These are phyloP conservation scores for Clusia tigrina DNA, from an alignment of 2,888 invertebrate species.

Conservation along the genomic window DNA sequence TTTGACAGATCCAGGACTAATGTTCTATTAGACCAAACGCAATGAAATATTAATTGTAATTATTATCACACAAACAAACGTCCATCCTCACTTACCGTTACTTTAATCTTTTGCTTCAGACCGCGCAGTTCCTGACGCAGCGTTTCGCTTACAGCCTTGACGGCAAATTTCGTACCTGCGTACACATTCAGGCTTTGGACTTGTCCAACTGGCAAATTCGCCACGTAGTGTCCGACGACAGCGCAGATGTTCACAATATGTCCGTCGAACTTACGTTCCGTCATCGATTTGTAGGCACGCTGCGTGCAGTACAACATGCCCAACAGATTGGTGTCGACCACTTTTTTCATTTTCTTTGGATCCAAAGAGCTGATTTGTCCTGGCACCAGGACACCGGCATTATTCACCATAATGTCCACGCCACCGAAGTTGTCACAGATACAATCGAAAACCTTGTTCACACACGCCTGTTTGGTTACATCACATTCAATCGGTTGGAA, in stretches of 20 bases:
- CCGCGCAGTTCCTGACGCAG: conserved; percentile 58
- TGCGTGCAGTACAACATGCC: conserved; percentile 65
- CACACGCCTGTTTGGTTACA: conserved; percentile 67
- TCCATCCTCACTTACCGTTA: too few relatives aligned
- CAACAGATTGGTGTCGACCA: background rate
- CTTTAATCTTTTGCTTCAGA: conserved; percentile 48
- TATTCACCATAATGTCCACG: conserved; percentile 69
- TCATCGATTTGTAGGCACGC: conserved; percentile 66
- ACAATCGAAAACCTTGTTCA: conserved; percentile 66
- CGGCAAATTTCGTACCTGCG: conserved; percentile 57
- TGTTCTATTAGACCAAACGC: too few relatives aligned
- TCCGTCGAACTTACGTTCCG: conserved; percentile 63
- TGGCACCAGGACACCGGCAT: conserved; percentile 61
- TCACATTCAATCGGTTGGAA: conserved; percentile 66
- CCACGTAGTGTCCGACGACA: conserved; percentile 58
- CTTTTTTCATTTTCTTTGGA: background rate
- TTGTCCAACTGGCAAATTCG: conserved; percentile 50
- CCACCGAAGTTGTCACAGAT: conserved; percentile 67
- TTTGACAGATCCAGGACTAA: too few relatives aligned
- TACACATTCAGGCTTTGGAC: conserved; percentile 51
- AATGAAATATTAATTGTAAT: too few relatives aligned
- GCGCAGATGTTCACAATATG: conserved; percentile 67
- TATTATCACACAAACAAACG: too few relatives aligned
- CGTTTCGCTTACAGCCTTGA: conserved; percentile 59
- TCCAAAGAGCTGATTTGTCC: conserved; percentile 23